Conservation (phyloP, 2,113 vertebrate species). For the Labrus mixtus region DNA sequence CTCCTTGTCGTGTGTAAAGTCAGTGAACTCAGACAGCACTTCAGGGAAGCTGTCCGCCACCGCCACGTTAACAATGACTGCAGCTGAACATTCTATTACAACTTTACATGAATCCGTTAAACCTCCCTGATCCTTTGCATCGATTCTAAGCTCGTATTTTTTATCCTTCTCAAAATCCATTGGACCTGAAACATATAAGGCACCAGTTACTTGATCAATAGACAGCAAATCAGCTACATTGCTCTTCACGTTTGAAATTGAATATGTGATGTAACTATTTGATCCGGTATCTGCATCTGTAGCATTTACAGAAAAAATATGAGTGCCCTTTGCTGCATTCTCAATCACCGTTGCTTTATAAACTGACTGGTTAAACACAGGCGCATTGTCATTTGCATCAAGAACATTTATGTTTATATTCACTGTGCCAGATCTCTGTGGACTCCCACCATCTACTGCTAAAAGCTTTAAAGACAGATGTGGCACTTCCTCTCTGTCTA, state of each 20-base stretch:
- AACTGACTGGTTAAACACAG: conserved; percentile 61
- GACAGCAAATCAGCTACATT: not conserved
- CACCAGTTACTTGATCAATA: conserved; percentile 8
- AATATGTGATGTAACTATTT: conserved; percentile 46
- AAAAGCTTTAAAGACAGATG: conserved; percentile 56
- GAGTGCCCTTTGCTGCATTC: conserved; percentile 42
- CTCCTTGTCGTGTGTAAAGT: too few species aligned
- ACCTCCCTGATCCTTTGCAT: conserved; percentile 20
- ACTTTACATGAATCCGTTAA: conserved; percentile 42
- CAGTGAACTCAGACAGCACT: too few species aligned
- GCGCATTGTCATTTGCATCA: conserved; percentile 70
- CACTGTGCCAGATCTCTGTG: conserved; percentile 71
- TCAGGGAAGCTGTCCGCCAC: too few species aligned
- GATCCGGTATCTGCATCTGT: conserved; percentile 62
- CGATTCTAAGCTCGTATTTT: conserved; percentile 4
- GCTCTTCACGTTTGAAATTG: conserved; percentile 12
- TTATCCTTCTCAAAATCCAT: conserved; percentile 53
- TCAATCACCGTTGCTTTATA: conserved; percentile 64
- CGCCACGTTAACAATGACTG: too few species aligned
- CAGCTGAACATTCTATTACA: conserved; percentile 63
- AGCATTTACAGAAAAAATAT: conserved; percentile 50
- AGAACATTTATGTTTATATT: conserved; percentile 61
- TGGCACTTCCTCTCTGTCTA: conserved; percentile 75
- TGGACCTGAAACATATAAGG: not conserved
- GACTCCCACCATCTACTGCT: conserved; percentile 72